phyloP scores from a whole-genome alignment of 2,113 vertebrate genomes.

The Dicentrarchus labrax region DNA sequence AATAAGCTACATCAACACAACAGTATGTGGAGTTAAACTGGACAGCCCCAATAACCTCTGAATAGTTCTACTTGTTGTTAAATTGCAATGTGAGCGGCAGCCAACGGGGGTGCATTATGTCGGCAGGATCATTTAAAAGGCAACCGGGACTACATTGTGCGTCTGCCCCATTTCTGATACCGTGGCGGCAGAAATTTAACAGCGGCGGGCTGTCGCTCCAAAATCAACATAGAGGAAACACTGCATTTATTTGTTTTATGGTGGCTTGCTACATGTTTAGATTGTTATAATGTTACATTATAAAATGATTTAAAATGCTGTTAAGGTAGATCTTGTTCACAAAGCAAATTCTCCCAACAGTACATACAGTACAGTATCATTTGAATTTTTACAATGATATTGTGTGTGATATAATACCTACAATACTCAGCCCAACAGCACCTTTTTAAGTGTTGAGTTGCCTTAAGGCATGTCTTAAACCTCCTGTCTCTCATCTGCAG shows the following conservation, averaged over 20 bases:
- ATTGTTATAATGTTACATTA: neutral
- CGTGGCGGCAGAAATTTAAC: no score
- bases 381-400: neutral
- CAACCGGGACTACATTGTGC: no score
- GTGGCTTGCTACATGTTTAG: neutral
- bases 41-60: no score
- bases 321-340: neutral
- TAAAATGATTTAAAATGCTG: neutral
- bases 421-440: neutral
- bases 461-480: neutral
- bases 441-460: neutral
- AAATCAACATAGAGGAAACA: no score
- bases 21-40: no score
- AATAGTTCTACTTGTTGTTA: no score
- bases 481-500: conserved; percentile 68
- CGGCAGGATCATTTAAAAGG: no score
- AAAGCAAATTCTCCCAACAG: neutral
- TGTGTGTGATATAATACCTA: neutral
- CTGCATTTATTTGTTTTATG: neutral
- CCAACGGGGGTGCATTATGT: no score
- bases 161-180: no score
- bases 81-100: no score
- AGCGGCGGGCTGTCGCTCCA: no score
- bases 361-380: neutral
- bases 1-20: no score